Evolutionary conservation across 2,888 invertebrate genomes (phyloP).

Genomic region (Chloroclystis v-ata): DNA sequence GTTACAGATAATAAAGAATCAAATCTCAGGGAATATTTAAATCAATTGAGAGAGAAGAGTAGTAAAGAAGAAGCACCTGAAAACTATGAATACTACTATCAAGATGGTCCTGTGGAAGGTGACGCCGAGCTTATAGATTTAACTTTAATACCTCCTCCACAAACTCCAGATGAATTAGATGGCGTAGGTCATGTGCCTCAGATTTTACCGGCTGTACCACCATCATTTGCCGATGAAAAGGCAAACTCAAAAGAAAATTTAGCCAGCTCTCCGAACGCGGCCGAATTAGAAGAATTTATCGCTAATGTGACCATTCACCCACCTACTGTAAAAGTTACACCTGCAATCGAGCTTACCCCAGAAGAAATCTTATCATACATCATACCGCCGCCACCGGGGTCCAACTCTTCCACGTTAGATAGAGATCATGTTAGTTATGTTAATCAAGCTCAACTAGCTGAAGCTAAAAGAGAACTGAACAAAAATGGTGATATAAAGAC

Average conservation of each 20-base stretch:
- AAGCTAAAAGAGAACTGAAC: conserved; percentile 47
- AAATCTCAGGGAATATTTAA: conserved; percentile 82
- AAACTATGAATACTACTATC: conserved; percentile 69
- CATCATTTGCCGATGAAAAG: conserved; percentile 84
- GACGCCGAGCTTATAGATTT: conserved; percentile 94
- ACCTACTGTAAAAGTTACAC: conserved; percentile 85
- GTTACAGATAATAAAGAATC: conserved; percentile 77
- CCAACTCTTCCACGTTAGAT: conserved; percentile 71
- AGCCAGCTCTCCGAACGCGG: conserved; percentile 59
- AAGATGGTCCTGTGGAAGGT: conserved; percentile 61
- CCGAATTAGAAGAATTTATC: conserved; percentile 88
- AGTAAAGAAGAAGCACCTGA: conserved; percentile 66
- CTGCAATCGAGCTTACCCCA: conserved; percentile 86
- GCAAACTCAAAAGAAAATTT: conserved; percentile 49
- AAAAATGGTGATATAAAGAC: conserved; percentile 45
- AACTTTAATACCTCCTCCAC: conserved; percentile 91
- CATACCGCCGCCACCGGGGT: conserved; percentile 85
- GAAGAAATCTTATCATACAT: conserved; percentile 92
- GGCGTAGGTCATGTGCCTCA: conserved; percentile 81
- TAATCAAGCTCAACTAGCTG: conserved; percentile 58
- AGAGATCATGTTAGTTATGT: conserved; percentile 62
- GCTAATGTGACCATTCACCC: conserved; percentile 90
- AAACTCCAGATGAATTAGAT: conserved; percentile 89
- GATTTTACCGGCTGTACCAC: conserved; percentile 84
- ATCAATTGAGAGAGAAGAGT: conserved; percentile 81